Conservation (phyloP, 1,140 invertebrate species). For the Trichonephila inaurata region DNA sequence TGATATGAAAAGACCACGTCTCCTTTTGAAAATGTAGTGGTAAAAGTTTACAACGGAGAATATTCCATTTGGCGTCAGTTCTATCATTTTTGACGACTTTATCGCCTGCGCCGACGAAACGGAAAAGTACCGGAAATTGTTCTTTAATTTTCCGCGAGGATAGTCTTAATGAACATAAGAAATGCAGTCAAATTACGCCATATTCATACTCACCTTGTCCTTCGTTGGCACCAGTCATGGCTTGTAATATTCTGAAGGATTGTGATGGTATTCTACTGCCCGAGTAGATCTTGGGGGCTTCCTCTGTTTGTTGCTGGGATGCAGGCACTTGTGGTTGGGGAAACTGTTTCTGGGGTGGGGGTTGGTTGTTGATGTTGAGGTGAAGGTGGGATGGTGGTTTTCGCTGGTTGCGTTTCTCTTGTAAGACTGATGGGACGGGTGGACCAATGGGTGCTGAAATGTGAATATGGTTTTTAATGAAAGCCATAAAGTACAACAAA, state of each 20-base stretch:
- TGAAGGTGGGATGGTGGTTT: slow-evolving; percentile 64
- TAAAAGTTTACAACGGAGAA: too few species aligned
- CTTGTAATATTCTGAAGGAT: slow-evolving; percentile 91
- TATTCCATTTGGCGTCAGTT: too few species aligned
- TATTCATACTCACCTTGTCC: not conserved
- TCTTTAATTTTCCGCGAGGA: too few species aligned
- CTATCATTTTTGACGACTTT: too few species aligned
- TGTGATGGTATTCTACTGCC: slow-evolving; percentile 92
- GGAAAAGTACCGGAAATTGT: too few species aligned
- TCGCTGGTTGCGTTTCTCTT: slow-evolving; percentile 42
- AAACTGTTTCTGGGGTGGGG: slow-evolving; percentile 69
- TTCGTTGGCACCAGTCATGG: slow-evolving; percentile 84
- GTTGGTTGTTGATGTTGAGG: slow-evolving; percentile 56
- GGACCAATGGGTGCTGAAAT: slow-evolving; percentile 10
- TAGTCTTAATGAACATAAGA: too few species aligned
- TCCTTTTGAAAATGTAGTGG: too few species aligned
- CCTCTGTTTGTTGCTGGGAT: slow-evolving; percentile 82
- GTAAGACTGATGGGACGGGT: slow-evolving; percentile 57
- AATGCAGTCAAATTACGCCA: too few species aligned
- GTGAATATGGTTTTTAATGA: too few species aligned
- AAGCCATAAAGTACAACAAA: too few species aligned
- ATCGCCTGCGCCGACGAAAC: too few species aligned
- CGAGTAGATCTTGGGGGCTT: slow-evolving; percentile 89
- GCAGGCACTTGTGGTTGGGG: slow-evolving; percentile 77
- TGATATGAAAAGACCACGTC: too few species aligned